These are phyloP conservation scores for Brachionus rotundiformis DNA, from an alignment of 1,140 invertebrate species.

Conservation along the genomic window DNA sequence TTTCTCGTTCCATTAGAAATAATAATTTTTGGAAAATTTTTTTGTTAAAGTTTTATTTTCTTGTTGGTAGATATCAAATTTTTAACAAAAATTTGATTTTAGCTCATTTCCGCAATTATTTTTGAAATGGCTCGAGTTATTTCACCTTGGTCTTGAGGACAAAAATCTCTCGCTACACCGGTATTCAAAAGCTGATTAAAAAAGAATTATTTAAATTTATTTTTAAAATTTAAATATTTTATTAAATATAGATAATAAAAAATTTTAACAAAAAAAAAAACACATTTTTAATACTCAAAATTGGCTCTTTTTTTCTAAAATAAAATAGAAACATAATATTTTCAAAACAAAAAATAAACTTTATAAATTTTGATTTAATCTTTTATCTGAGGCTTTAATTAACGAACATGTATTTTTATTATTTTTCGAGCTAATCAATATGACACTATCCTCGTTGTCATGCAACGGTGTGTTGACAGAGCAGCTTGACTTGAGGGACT, in stretches of 20 bases:
- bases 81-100: too few species aligned
- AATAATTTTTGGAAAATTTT: neutral
- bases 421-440: neutral
- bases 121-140: too few species aligned
- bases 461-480: neutral
- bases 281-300: conserved; percentile 10
- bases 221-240: too few species aligned
- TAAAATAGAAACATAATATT: neutral
- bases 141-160: conserved; percentile 36
- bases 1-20: neutral
- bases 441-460: neutral
- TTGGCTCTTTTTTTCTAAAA: neutral
- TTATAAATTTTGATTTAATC: neutral
- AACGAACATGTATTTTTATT: conserved; percentile 21
- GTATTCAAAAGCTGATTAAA: too few species aligned
- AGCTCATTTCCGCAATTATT: too few species aligned
- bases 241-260: too few species aligned
- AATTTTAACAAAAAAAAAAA: neutral
- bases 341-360: neutral
- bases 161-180: conserved; percentile 39
- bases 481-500: neutral
- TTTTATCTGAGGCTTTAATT: neutral
- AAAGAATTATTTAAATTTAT: too few species aligned
- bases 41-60: neutral
- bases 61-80: too few species aligned